Percentiles rank a stretch among this genome's conserved stretches.
These are phyloP conservation scores for Drosophila subsilvestris DNA, from an alignment of 2,888 invertebrate genomes.

Conservation along the genomic window DNA sequence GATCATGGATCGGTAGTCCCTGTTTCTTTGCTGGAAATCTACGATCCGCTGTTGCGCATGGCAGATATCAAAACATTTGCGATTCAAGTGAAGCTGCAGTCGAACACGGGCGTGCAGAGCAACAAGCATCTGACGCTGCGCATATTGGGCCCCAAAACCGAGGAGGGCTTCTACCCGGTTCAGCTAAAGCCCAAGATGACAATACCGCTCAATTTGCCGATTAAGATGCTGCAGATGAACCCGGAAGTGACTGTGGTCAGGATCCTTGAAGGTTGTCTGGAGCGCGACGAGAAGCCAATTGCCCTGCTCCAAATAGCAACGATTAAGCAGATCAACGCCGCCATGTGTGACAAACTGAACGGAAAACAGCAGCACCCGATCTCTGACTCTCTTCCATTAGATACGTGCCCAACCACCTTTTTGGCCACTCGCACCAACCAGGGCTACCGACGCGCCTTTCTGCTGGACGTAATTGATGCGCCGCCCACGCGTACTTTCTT, in stretches of 20 bases:
- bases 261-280: conserved; percentile 11
- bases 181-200: conserved; percentile 34
- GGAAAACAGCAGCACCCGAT: neutral
- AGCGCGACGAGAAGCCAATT: conserved; percentile 23
- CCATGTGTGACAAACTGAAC: conserved; percentile 26
- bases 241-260: conserved; percentile 38
- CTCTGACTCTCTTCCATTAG: conserved; percentile 11
- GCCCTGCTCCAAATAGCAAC: conserved; percentile 47
- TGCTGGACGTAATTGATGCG: conserved; percentile 45
- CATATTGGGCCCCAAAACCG: conserved; percentile 34
- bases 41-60: conserved; percentile 29
- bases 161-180: conserved; percentile 47
- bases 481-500: conserved; percentile 27
- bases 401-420: conserved; percentile 2
- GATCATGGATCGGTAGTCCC: conserved; percentile 39
- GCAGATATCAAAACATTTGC: conserved; percentile 41
- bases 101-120: conserved; percentile 16
- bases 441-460: conserved; percentile 55
- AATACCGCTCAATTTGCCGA: conserved; percentile 49
- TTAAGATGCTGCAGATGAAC: conserved; percentile 29
- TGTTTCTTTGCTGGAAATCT: conserved; percentile 21
- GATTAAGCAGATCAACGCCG: conserved; percentile 32
- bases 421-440: conserved; percentile 47
- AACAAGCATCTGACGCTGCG: conserved; percentile 39
- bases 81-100: conserved; percentile 34